phyloP scores from a whole-genome alignment of 92 coral and sea anemone genomes.

The Parazoanthus atlanticus region DNA sequence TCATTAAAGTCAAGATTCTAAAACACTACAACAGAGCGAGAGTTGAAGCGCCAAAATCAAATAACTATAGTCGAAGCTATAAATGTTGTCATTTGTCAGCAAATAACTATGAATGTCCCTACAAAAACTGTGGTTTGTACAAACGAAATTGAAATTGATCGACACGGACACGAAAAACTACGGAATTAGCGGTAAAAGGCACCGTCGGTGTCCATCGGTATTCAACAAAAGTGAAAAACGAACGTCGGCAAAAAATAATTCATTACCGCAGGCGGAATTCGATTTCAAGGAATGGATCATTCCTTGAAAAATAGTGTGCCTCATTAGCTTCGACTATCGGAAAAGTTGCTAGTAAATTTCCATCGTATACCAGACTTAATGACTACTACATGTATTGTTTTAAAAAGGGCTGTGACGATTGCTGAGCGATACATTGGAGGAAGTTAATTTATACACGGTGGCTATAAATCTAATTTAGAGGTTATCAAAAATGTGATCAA shows the following conservation, averaged over 20 bases:
- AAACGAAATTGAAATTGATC: too few relatives aligned
- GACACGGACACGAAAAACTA: background rate
- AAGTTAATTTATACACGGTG: background rate
- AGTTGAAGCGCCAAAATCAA: too few relatives aligned
- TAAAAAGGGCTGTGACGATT: background rate
- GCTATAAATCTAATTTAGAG: slow-evolving; percentile 5
- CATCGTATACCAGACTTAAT: background rate
- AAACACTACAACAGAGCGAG: too few relatives aligned
- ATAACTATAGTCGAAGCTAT: too few relatives aligned
- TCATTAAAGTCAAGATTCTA: too few relatives aligned
- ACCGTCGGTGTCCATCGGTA: background rate
- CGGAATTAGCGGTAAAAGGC: background rate
- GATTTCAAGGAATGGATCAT: background rate
- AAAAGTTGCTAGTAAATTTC: background rate
- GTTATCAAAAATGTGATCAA: slow-evolving; percentile 34
- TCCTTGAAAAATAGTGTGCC: background rate
- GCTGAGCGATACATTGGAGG: too few relatives aligned
- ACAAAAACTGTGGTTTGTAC: background rate
- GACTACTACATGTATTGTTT: background rate
- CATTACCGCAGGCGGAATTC: background rate
- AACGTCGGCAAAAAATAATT: background rate
- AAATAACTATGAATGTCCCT: background rate
- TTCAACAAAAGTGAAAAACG: background rate
- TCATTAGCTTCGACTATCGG: background rate
- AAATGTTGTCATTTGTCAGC: background rate